phyloP scores from a whole-genome alignment of 2,797 vertebrate species.

The Phrynocephalus guinanensis region DNA sequence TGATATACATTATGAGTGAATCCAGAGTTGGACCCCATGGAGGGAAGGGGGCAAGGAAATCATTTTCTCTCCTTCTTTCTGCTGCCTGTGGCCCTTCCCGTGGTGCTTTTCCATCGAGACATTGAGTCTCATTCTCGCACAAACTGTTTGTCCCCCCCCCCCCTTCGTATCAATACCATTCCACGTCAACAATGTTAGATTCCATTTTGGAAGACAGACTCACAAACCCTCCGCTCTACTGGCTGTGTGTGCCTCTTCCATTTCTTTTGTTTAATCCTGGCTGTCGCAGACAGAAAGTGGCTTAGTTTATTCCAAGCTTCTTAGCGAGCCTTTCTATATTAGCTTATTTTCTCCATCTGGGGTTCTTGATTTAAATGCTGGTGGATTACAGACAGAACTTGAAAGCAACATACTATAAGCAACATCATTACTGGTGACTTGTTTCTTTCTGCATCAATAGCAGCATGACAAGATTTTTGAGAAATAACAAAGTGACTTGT shows the following conservation, averaged over 20 bases:
- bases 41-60: too few relatives aligned
- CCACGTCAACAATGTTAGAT: too few relatives aligned
- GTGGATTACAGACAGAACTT: background rate
- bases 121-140: background rate
- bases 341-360: background rate
- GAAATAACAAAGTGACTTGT: background rate
- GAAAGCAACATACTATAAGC: background rate
- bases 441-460: background rate
- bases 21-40: background rate
- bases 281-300: background rate
- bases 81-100: too few relatives aligned
- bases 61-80: background rate
- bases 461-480: background rate
- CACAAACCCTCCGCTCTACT: background rate
- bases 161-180: too few relatives aligned
- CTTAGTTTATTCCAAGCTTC: background rate
- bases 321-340: background rate
- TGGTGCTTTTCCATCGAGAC: background rate
- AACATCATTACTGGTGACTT: background rate
- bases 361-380: background rate
- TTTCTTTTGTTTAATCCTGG: slow-evolving; percentile 1
- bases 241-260: background rate
- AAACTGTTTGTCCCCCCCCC: too few relatives aligned
- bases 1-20: background rate
- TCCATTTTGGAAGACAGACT: background rate